Evolutionary conservation across 1,140 invertebrate genomes (phyloP), one percentile per base, ranked within the genome.

Genomic region (Amphibalanus amphitrite): DNA sequence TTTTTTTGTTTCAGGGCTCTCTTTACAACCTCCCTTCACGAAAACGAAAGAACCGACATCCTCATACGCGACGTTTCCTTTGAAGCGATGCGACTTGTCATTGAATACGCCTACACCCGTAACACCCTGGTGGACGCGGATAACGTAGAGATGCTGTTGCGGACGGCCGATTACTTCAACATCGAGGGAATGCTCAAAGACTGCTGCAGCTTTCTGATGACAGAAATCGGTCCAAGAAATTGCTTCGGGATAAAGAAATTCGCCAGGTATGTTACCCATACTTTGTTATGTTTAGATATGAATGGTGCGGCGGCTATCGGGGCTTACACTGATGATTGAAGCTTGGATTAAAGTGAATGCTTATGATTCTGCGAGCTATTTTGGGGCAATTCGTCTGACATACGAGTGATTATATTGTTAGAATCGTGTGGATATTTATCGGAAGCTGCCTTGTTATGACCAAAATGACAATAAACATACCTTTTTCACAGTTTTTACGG

Each of bases 91-190:
- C 83, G 86, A 68, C 79, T 85, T 15, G 81, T 95, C 3, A 84
- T 95, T 30, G 85, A 92, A 71, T 94, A 90, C 78, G 88, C 90
- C 0, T 95, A 95, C 79, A 81, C 91, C 15, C 83, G 90, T 29
- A 85, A 86, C 69, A 75, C 85, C 1, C 84, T 86, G 72, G 83
- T 95, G 0, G 88, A 83, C 33, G 83, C 85, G 3, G 84, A 87
- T 28, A 94, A 93, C 76, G 90, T 93, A 0, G 86, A 88, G 75
- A 84, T 88, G 71, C 79, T 94, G 3, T 81, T 94, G 23, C 71
- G 75, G 67, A 73, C 74, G 0, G 75, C 78, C 8, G 82, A 82
- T 74, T 93, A 92, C 78, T 85, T 95, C 29, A 86, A 87, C 70
- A 88, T 95, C 64, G 78, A 88, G 25, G 89, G 88, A 0, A 85